Percentiles rank a stretch among this genome's conserved stretches.
These are phyloP conservation scores for Embidobia sp. DNA, from an alignment of 2,888 invertebrate genomes.

Conservation along the genomic window DNA sequence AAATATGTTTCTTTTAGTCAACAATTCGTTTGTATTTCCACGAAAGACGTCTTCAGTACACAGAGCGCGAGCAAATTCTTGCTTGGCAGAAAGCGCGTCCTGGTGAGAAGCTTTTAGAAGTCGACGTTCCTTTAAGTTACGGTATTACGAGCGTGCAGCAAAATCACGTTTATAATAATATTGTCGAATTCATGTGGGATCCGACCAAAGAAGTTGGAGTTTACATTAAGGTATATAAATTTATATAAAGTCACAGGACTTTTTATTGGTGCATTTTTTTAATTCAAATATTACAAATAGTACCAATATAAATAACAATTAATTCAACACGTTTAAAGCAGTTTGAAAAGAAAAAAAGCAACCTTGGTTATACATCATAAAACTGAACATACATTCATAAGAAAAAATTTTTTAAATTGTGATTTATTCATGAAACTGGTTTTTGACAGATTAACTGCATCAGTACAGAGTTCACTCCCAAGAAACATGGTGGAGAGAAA, in stretches of 20 bases:
- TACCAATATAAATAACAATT: no score
- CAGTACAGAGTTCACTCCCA: slow-evolving; percentile 98
- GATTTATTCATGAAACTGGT: background rate
- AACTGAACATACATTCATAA: no score
- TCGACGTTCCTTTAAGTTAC: slow-evolving; percentile 96
- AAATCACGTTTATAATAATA: slow-evolving; percentile 87
- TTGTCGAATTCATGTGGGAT: slow-evolving; percentile 96
- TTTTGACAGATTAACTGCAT: slow-evolving; percentile 91
- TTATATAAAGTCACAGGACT: background rate
- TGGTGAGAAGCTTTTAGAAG: slow-evolving; percentile 95
- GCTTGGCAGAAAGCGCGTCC: slow-evolving; percentile 93
- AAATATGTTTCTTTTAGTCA: no score
- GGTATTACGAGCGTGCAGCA: slow-evolving; percentile 93
- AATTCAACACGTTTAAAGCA: no score
- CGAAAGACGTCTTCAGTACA: slow-evolving; percentile 96
- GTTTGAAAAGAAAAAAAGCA: no score
- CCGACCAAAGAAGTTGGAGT: slow-evolving; percentile 97
- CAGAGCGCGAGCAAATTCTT: slow-evolving; percentile 95
- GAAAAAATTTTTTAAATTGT: no score
- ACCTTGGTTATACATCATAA: no score
- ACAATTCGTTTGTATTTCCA: slow-evolving; percentile 97
- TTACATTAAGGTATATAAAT: slow-evolving; percentile 90
- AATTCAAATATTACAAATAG: no score
- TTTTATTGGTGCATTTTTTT: no score
- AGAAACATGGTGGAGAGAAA: slow-evolving; percentile 99